A percentile compares a stretch with the other conserved stretches of the same genome.
These are phyloP conservation scores for Chrysolina haemoptera DNA, from an alignment of 2,888 invertebrate genomes.

Conservation along the genomic window DNA sequence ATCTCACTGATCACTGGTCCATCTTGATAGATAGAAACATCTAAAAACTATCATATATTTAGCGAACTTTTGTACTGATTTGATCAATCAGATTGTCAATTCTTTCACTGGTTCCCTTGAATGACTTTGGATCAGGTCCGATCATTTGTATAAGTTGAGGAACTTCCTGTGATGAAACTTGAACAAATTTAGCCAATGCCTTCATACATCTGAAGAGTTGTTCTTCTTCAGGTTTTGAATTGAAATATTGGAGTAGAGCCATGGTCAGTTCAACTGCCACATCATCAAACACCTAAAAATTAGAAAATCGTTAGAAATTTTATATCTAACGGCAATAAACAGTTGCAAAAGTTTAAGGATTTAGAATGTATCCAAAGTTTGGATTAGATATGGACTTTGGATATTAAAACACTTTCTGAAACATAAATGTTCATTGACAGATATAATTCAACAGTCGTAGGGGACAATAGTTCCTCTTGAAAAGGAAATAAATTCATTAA, in stretches of 20 bases:
- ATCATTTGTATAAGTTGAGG: conserved; percentile 92
- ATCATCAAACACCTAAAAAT: conserved; percentile 90
- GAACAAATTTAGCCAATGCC: conserved; percentile 81
- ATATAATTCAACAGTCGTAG: too few relatives aligned
- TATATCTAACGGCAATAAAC: background rate
- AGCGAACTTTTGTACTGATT: conserved; percentile 67
- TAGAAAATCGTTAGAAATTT: background rate
- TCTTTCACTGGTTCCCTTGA: conserved; percentile 85
- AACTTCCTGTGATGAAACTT: conserved; percentile 86
- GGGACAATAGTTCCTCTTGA: too few relatives aligned
- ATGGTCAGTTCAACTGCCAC: conserved; percentile 92
- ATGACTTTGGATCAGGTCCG: conserved; percentile 88
- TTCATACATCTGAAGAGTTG: conserved; percentile 86
- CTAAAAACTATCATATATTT: background rate
- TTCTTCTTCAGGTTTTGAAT: conserved; percentile 86
- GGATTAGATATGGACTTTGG: too few relatives aligned
- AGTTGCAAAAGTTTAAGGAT: background rate
- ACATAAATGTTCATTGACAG: too few relatives aligned
- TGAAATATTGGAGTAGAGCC: conserved; percentile 92
- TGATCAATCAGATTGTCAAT: conserved; percentile 86
- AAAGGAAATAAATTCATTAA: too few relatives aligned
- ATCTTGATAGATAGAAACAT: background rate
- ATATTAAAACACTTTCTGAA: too few relatives aligned
- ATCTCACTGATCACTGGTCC: background rate
- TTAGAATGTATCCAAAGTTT: background rate